phyloP scores from a whole-genome alignment of 2,797 vertebrate genomes.

The Gorsachius magnificus region DNA sequence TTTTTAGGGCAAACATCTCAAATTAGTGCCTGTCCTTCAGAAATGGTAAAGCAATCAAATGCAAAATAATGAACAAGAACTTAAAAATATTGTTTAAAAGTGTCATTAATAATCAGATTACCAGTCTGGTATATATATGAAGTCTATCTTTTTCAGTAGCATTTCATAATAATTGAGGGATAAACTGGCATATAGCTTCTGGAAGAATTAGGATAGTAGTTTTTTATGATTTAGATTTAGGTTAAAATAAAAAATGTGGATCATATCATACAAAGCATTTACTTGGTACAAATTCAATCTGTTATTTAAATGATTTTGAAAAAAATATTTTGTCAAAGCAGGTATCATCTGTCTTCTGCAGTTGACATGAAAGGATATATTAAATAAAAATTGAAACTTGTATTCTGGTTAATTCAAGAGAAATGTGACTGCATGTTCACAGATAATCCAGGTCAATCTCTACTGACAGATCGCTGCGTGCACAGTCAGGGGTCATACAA shows the following conservation, averaged over 20 bases:
- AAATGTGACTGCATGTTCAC: neutral
- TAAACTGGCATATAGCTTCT: neutral
- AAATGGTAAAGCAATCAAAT: neutral
- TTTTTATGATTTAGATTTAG: neutral
- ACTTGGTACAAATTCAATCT: neutral
- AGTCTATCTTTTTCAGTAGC: neutral
- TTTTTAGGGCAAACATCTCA: neutral
- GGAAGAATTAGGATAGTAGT: neutral
- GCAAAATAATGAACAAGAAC: neutral
- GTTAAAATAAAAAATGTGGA: neutral
- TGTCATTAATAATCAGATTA: neutral
- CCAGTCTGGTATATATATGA: neutral
- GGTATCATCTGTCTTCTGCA: neutral
- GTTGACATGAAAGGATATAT: neutral
- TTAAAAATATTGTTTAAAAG: neutral
- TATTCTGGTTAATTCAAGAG: neutral
- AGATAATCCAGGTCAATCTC: neutral
- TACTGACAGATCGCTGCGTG: neutral
- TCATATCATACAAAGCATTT: neutral
- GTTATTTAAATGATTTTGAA: neutral
- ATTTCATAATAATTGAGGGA: neutral
- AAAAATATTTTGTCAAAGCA: neutral
- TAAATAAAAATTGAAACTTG: neutral
- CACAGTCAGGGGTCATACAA: neutral
- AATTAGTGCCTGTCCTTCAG: neutral